Evolutionary conservation across 2,888 invertebrate genomes (phyloP), one percentile per base, ranked within the genome.

Genomic region (Limenitis camilla): DNA sequence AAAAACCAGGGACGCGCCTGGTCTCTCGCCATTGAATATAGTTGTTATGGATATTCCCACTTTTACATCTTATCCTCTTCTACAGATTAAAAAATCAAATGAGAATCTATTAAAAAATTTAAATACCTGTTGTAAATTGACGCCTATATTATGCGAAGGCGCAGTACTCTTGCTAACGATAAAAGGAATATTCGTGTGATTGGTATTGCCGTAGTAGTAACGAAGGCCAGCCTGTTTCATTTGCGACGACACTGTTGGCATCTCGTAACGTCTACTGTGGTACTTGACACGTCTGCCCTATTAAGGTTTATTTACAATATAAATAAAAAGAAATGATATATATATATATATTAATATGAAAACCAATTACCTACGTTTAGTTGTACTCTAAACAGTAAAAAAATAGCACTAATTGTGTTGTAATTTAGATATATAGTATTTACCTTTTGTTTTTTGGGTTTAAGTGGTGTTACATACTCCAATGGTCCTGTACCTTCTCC

Each of bases 201-300:
- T 81, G 6, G 74, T 64, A 53, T 65, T 71, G 10, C 68, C 74
- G 56, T 81, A 79, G 63, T 88, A 88, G 65, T 88, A 89, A 7
- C 88, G 84, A 66, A 86, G 82, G 31, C 88, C 88, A 0, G 89
- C 88, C 66, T 89, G 89, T 67, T 92, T 92, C 86, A 91, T 85
- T 67, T 88, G 89, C 0, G 92, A 92, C 0, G 92, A 88, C n/a
- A 90, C 88, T 0, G 92, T 92, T 4, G 92, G 91, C 68, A 88
- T 65, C 69, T 91, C 90, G 67, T 92, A 92, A 32, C 78, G 83
- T 40, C 72, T 88, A 64, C 78, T 76, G 28, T 78, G 72, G 56
- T 74, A 74, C 60, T 72, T 76, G 29, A 72, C 56, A 9, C 74
- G 74, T 10, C 47, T 30, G 2, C 31, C 32, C 47, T 47, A 39